Evolutionary conservation across 2,113 vertebrate genomes (phyloP), one percentile per base, ranked within the genome.

Genomic region (Empidonax traillii): DNA sequence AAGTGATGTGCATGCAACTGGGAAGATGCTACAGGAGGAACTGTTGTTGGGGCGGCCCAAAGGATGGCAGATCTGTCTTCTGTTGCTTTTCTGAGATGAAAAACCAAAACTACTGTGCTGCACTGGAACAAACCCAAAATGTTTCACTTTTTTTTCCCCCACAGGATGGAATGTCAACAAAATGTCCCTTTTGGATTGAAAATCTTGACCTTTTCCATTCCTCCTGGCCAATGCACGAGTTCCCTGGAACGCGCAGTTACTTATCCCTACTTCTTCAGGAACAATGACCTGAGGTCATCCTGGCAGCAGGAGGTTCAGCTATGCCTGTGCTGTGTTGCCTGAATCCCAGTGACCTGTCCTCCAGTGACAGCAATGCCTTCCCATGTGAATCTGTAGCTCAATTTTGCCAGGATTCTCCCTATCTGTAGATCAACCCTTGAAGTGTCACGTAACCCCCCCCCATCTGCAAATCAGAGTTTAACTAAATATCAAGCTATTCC

Each of bases 141-240:
- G 6, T 80, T 91, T 87, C 28, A 41, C 4, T 37, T 78, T 35
- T 43, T 91, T 53, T 61, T 58, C 9, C 14, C 49, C 43, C 37
- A 2, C 39, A n/a, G 71, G 44, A 61, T 74, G 61, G 79, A 94
- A 93, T 81, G 82, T 86, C 82, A 89, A 83, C 59, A 90, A 92
- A 92, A 71, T n/a, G 27, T 66, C 78, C 17, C 51, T 78, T 94
- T 92, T 71, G 35, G 72, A 46, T 52, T 73, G 68, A 59, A 87
- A 89, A 85, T 62, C 51, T 62, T 83, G 93, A 87, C 53, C 25
- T 90, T 91, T 93, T 85, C 84, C 62, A 46, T 89, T 94, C n/a
- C 72, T 90, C 14, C 33, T 80, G 87, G 52, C 55, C 35, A 14
- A 79, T n/a, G 23, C 22, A 28, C 0, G 2, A 65, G 44, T 65